Base-by-base conservation (phyloP, 2,888 invertebrate genomes). In the Acheta domesticus region DNA sequence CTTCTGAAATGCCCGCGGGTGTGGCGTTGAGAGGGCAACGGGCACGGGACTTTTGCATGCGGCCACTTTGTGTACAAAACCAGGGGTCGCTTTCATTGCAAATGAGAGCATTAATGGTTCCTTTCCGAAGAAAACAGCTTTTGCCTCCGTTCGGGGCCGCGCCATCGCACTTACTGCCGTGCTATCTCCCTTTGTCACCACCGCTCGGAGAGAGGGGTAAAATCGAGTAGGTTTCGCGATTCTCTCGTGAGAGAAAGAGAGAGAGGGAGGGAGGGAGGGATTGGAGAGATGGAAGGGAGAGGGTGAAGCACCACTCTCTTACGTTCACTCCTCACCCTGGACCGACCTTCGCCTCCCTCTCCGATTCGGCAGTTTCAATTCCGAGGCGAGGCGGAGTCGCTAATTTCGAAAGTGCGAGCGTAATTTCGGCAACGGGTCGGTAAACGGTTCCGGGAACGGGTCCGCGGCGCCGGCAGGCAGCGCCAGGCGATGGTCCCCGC, bases 91-190 rank as follows among this genome's bases (percentile, higher is more conserved):
- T 62, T 62, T 62, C 62, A 62, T 62, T 62, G 62, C 62, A 62
- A 62, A 62, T n/a, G 62, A 62, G 62, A 62, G 62, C 14, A n/a
- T n/a, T 62, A 62, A 62, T 62, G 62, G 62, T 62, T 62, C 16
- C 62, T 62, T 62, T 62, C n/a, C 62, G 62, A 62, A 62, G 62
- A 62, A 62, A 62, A 62, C n/a, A 62, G 62, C 16, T n/a, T 62
- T 62, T 62, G 36, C 36, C 36, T 1, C 36, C 36, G 36, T 36
- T 36, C 36, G 36, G 36, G 8, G 36, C 8, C 36, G 36, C 36
- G 5, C 36, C 36, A 36, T 5, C 36, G 36, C 36, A 36, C 36
- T 36, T 36, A 5, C 36, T 36, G 36, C 36, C 36, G 36, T 8
- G 36, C 36, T 36, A 36, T 36, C 36, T 36, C 36, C 36, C 36